Conservation (phyloP, 2,888 invertebrate species). For the Ceriagrion tenellum region DNA sequence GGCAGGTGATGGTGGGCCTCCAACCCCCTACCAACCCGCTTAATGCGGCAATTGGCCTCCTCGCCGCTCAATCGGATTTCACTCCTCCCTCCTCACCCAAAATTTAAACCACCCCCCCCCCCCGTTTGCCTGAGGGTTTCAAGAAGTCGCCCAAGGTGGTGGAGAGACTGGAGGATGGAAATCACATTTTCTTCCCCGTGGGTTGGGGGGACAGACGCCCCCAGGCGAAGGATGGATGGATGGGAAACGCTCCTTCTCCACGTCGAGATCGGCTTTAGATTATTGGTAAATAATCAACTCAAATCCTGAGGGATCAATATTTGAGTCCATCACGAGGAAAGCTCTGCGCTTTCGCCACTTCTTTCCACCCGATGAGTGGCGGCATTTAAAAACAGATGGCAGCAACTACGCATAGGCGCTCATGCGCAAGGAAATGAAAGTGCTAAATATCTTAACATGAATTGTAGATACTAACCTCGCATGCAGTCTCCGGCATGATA, state of each 20-base stretch:
- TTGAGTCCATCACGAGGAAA: not conserved
- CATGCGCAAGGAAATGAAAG: not conserved
- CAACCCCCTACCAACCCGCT: not conserved
- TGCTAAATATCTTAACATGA: no score
- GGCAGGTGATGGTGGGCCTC: not conserved
- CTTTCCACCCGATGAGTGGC: not conserved
- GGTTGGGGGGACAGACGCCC: not conserved
- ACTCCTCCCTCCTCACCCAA: not conserved
- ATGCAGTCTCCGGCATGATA: no score
- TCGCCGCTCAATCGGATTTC: not conserved
- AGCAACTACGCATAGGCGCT: no score
- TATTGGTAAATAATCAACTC: conserved; percentile 31
- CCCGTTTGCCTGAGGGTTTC: not conserved
- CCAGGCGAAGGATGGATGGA: not conserved
- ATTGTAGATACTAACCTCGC: no score
- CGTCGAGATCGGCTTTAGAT: not conserved
- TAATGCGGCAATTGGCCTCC: conserved; percentile 5
- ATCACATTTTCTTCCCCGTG: not conserved
- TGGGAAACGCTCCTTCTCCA: not conserved
- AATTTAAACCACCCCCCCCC: no score
- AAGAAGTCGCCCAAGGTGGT: not conserved
- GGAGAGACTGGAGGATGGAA: not conserved
- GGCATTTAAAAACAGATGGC: no score
- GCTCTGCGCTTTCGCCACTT: not conserved
- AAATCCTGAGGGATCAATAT: not conserved